These are phyloP conservation scores for Anadara kagoshimensis DNA, from an alignment of 1,140 invertebrate species.

Conservation along the genomic window DNA sequence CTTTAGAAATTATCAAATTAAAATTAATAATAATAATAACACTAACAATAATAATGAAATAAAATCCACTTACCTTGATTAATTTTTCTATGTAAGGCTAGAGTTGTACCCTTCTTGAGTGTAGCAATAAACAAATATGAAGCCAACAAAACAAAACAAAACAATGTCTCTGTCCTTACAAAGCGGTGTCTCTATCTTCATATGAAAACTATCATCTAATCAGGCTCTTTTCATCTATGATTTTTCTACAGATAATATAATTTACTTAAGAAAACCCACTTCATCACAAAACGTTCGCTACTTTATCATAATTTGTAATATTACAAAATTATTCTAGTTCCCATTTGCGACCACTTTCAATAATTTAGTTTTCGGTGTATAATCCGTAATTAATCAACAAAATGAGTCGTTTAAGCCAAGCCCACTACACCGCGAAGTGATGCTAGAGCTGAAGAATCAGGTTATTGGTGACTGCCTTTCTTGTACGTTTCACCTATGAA, in stretches of 20 bases:
- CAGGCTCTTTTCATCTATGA: not conserved
- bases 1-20: no score
- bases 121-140: no score
- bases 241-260: constrained; percentile 21
- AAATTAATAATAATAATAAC: not conserved
- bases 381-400: constrained; percentile 44
- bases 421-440: constrained; percentile 21
- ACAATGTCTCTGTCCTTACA: no score
- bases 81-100: not conserved
- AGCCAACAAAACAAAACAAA: constrained; percentile 3
- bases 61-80: not conserved
- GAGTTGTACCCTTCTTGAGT: no score
- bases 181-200: not conserved
- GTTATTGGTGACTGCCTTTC: constrained; percentile 19
- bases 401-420: constrained; percentile 35
- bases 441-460: constrained; percentile 8
- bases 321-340: constrained; percentile 39
- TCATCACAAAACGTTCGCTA: not conserved
- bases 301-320: constrained; percentile 49
- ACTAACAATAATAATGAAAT: not conserved
- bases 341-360: constrained; percentile 41
- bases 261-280: constrained; percentile 13
- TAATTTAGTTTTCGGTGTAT: constrained; percentile 47
- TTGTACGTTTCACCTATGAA: constrained; percentile 9
- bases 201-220: constrained; percentile 1